Base-by-base conservation (phyloP, 2,797 vertebrate genomes). In the Aldrovandia affinis region DNA sequence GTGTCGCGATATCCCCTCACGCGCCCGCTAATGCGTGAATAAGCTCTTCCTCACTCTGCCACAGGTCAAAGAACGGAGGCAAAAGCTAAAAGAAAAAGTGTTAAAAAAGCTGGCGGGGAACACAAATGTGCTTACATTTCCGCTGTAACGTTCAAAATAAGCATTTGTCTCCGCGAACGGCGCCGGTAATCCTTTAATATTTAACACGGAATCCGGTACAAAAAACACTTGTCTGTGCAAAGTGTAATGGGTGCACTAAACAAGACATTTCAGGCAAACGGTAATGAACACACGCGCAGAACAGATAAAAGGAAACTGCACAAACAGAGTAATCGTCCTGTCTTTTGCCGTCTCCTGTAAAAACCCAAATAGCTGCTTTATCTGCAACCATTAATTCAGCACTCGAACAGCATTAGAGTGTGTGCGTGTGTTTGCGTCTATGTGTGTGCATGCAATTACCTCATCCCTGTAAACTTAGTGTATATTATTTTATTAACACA, bases 361-460 rank as follows among this genome's bases (percentile, higher is more conserved):
- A 78, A 50, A 54, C 12, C 3, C 25, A 44, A 75, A 75, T 6
- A 75, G 39, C 70, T 44, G 39, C 70, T 75, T 75, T 42, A 42
- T 75, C 70, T 44, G 36, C 22, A 44, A 44, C 70, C 47, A 22
- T 78, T 28, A 47, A 25, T 6, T n/a, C 42, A 14, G 8, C 33
- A 50, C 8, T 28, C 25, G 7, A 50, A 30, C 47, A 78, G 73
- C 42, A 50, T 28, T 14, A 28, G 4, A 30, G n/a, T 18, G 25
- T 39, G 6, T 28, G 44, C 44, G 42, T 50, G 39, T 22, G n/a
- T n/a, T n/a, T n/a, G n/a, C n/a, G n/a, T n/a, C n/a, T n/a, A n/a
- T n/a, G 77, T 52, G 28, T 54, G 78, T 80, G 54, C 75, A 47
- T 20, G n/a, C 75, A 78, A 47, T 78, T 50, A 47, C 42, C n/a